Evolutionary conservation across 2,113 vertebrate species (phyloP), one percentile per base, ranked within the genome.

Genomic region (Pelmatolapia mariae): DNA sequence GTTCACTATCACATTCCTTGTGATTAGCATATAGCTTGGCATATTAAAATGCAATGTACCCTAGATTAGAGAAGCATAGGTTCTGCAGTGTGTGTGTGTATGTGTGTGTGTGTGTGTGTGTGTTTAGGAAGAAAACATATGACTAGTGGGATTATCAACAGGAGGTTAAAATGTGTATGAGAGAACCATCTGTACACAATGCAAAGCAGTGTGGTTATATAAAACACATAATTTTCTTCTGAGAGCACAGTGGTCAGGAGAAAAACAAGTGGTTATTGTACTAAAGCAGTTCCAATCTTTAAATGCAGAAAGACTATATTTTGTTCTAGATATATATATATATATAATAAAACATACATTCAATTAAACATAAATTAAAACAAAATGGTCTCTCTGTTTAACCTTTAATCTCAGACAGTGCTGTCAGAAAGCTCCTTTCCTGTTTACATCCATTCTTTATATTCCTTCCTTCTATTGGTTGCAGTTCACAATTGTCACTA

Each of bases 11-110:
- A 73, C 81, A 16, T 89, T 92, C 33, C 12, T 81, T 7, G 81
- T 89, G 73, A 94, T 94, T 92, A 94, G 92, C 87, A 93, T 89
- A 88, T 87, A 86, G 52, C 12, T 90, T 7, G 13, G 84, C 52
- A 84, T 84, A 92, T 93, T 93, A 83, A 90, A 93, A 83, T 83
- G 29, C 36, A 89, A 43, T 81, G 16, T 82, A 87, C 47, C 53
- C 10, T 61, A 80, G 66, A 80, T 89, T 88, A 89, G 83, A 85
- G 86, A 66, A 24, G 22, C n/a, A 52, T 59, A 63, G 76, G 78
- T 71, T 92, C 53, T 68, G 29, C 16, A 36, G 7, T 9, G 43
- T 66, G 29, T 50, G 16, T n/a, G 10, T 68, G 7, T n/a, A 10
- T n/a, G n/a, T n/a, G n/a, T n/a, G n/a, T n/a, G n/a, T n/a, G n/a